phyloP scores from a whole-genome alignment of 2,888 invertebrate species.

The Acrobasis consociella region DNA sequence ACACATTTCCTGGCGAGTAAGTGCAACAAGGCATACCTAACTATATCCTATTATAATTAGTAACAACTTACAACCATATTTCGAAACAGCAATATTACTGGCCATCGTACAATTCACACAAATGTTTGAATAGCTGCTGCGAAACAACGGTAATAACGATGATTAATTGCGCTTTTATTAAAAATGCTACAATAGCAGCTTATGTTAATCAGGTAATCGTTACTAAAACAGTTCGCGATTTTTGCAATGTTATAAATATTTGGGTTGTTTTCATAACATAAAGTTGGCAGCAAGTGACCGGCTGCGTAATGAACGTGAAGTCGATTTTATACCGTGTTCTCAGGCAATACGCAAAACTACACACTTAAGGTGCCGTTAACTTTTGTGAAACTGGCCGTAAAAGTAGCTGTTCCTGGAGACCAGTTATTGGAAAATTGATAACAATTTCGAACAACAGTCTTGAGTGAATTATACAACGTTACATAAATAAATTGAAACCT shows the following conservation, averaged over 20 bases:
- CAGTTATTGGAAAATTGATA: constrained; percentile 39
- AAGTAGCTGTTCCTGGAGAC: constrained; percentile 37
- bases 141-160: not conserved
- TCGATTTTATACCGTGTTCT: constrained; percentile 40
- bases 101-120: constrained; percentile 1
- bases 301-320: constrained; percentile 25
- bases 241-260: not conserved
- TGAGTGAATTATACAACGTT: constrained; percentile 18
- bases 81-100: constrained; percentile 2
- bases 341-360: constrained; percentile 40
- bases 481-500: constrained; percentile 23
- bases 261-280: constrained; percentile 2
- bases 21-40: constrained; percentile 29
- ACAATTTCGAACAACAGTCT: constrained; percentile 28
- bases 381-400: constrained; percentile 45
- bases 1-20: constrained; percentile 31
- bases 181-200: not conserved
- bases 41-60: constrained; percentile 30
- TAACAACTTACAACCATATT: constrained; percentile 21
- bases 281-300: constrained; percentile 2
- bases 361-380: constrained; percentile 47
- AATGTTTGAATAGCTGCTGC: not conserved
- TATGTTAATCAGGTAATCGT: not conserved
- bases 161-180: constrained; percentile 1
- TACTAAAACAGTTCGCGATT: not conserved